phyloP scores from a whole-genome alignment of 2,797 vertebrate species.

The Enteromius viviparus region DNA sequence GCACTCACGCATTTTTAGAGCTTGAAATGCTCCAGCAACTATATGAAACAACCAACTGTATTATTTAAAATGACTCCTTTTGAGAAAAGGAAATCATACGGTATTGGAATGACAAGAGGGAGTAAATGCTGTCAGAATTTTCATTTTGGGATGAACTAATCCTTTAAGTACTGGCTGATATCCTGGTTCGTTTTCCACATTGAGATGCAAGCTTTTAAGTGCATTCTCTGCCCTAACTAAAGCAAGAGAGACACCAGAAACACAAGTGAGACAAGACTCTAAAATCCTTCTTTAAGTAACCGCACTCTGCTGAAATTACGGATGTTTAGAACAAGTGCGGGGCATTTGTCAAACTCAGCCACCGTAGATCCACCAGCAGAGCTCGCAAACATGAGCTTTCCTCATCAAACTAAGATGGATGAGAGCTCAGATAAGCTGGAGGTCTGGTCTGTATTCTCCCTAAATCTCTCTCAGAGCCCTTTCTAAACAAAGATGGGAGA shows the following conservation, averaged over 20 bases:
- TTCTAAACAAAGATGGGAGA: conserved; percentile 67
- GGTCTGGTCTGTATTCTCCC: conserved; percentile 55
- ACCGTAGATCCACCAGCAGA: conserved; percentile 45
- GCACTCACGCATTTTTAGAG: not conserved
- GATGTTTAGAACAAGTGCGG: conserved; percentile 59
- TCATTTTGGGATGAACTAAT: conserved; percentile 35
- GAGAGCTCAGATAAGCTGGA: conserved; percentile 52
- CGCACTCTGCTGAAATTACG: conserved; percentile 24
- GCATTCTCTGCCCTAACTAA: conserved; percentile 32
- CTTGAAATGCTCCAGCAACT: not conserved
- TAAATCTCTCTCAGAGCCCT: conserved; percentile 60
- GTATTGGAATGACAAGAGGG: not conserved
- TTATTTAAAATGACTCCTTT: not conserved
- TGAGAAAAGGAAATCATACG: not conserved
- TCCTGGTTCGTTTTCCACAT: conserved; percentile 26
- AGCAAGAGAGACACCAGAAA: conserved; percentile 31
- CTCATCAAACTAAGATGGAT: conserved; percentile 55
- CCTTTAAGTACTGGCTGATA: conserved; percentile 31
- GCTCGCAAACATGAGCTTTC: conserved; percentile 53
- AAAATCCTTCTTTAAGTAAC: conserved; percentile 33
- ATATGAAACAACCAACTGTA: not conserved
- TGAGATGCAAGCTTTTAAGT: conserved; percentile 44
- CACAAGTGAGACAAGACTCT: conserved; percentile 29
- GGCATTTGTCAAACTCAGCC: conserved; percentile 60
- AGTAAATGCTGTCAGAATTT: conserved; percentile 6